phyloP scores from a whole-genome alignment of 1,140 invertebrate species.

The Paracyclopina nana region DNA sequence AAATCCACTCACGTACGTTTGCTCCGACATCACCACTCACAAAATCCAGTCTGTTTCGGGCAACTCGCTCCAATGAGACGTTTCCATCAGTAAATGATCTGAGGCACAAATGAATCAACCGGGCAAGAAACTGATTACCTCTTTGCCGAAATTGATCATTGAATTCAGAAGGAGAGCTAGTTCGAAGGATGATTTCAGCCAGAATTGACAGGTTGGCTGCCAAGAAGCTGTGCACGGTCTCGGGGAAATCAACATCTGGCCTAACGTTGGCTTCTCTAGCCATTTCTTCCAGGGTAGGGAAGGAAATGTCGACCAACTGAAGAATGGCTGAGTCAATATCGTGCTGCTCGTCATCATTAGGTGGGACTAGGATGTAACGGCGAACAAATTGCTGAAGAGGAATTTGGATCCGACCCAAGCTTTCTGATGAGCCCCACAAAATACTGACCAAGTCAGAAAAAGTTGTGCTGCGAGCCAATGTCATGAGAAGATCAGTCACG shows the following conservation, averaged over 20 bases:
- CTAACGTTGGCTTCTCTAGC: neutral
- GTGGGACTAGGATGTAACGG: neutral
- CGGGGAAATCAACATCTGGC: conserved; percentile 3
- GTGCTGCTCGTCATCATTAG: neutral
- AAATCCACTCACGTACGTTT: conserved; percentile 17
- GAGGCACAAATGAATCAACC: neutral
- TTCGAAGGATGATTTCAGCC: neutral
- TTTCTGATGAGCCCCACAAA: neutral
- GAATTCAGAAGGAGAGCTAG: too few species aligned
- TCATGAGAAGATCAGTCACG: conserved; percentile 27
- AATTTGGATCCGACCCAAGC: neutral
- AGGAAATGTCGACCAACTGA: neutral
- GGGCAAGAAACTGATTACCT: neutral
- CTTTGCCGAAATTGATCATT: too few species aligned
- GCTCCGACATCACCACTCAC: conserved; percentile 19
- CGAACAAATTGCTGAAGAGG: neutral
- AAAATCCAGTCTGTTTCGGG: neutral
- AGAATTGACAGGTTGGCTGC: neutral
- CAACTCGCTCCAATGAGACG: neutral
- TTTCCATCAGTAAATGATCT: conserved; percentile 3
- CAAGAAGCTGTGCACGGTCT: neutral
- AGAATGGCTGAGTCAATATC: neutral
- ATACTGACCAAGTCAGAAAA: conserved; percentile 5
- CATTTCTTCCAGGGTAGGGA: conserved; percentile 2
- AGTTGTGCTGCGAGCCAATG: conserved; percentile 19